Evolutionary conservation across 1,140 invertebrate genomes (phyloP).

Genomic region (Orchestia grillus): DNA sequence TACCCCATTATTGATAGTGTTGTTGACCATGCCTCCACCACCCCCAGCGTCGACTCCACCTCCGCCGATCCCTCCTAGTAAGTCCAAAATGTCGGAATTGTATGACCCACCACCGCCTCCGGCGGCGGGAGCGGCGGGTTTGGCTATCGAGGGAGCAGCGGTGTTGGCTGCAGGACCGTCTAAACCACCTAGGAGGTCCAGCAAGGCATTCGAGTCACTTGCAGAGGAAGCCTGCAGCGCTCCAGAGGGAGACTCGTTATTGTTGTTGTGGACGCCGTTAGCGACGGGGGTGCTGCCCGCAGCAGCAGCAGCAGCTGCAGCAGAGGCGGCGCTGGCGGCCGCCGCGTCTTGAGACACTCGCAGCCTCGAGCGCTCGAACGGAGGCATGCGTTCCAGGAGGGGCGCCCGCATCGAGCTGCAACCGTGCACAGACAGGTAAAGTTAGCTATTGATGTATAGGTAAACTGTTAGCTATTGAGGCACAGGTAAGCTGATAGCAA

Average conservation of each 20-base stretch:
- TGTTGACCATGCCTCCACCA: neutral
- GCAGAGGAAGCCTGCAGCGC: slow-evolving; percentile 51
- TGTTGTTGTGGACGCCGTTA: slow-evolving; percentile 70
- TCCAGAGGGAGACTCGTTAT: slow-evolving; percentile 51
- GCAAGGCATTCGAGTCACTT: slow-evolving; percentile 76
- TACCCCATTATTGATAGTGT: slow-evolving; percentile 9
- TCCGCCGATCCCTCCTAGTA: slow-evolving; percentile 78
- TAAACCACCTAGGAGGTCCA: slow-evolving; percentile 81
- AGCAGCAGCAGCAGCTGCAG: neutral
- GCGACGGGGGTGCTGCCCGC: slow-evolving; percentile 70
- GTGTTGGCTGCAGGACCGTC: slow-evolving; percentile 69
- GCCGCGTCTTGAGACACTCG: slow-evolving; percentile 57
- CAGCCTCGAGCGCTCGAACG: slow-evolving; percentile 79
- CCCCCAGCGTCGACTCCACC: neutral
- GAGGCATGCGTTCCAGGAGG: slow-evolving; percentile 96
- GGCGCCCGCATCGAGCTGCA: slow-evolving; percentile 77
- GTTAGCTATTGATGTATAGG: neutral
- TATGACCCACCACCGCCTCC: slow-evolving; percentile 71
- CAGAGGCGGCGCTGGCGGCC: slow-evolving; percentile 71
- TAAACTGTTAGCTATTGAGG: neutral
- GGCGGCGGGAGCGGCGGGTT: slow-evolving; percentile 69
- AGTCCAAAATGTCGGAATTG: slow-evolving; percentile 87
- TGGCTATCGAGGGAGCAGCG: slow-evolving; percentile 20
- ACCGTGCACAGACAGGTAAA: neutral
- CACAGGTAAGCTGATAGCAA: no score